phyloP scores from a whole-genome alignment of 2,888 invertebrate genomes.

The Lymantria monacha region DNA sequence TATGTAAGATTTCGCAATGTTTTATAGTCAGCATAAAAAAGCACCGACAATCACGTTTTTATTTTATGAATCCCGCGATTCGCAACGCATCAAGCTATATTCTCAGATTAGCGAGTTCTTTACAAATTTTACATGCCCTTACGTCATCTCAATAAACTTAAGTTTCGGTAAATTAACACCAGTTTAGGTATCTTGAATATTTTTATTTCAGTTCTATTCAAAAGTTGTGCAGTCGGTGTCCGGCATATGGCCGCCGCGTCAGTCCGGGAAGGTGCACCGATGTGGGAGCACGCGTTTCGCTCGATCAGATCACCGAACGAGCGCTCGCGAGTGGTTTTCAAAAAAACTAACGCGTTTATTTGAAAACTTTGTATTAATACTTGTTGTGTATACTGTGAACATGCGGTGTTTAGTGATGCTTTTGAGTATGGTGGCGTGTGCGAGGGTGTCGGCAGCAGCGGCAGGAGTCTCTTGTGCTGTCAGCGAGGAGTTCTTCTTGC shows the following conservation, averaged over 20 bases:
- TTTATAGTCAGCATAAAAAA: constrained; percentile 32
- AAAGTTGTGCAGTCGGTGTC: constrained; percentile 47
- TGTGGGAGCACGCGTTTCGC: constrained; percentile 66
- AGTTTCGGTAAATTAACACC: constrained; percentile 50
- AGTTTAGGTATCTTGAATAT: constrained; percentile 43
- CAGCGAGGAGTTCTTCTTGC: constrained; percentile 65
- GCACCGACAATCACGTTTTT: constrained; percentile 29
- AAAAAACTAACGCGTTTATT: constrained; percentile 48
- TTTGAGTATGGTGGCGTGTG: constrained; percentile 55
- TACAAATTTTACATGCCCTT: constrained; percentile 33
- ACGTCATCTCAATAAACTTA: constrained; percentile 41
- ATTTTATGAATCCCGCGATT: constrained; percentile 31
- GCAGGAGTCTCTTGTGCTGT: constrained; percentile 60
- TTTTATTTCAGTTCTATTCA: constrained; percentile 67
- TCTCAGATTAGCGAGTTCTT: constrained; percentile 30
- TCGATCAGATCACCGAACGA: constrained; percentile 47
- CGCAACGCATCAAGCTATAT: constrained; percentile 24
- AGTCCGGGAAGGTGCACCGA: constrained; percentile 73
- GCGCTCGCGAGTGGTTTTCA: constrained; percentile 63
- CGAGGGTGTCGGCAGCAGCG: constrained; percentile 44
- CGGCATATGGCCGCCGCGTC: constrained; percentile 29
- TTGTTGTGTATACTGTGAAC: constrained; percentile 55
- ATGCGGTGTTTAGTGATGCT: constrained; percentile 73
- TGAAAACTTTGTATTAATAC: constrained; percentile 43
- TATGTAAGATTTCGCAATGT: constrained; percentile 27